Evolutionary conservation across 2,797 vertebrate species (phyloP).

Genomic region (Anguilla pacifica): DNA sequence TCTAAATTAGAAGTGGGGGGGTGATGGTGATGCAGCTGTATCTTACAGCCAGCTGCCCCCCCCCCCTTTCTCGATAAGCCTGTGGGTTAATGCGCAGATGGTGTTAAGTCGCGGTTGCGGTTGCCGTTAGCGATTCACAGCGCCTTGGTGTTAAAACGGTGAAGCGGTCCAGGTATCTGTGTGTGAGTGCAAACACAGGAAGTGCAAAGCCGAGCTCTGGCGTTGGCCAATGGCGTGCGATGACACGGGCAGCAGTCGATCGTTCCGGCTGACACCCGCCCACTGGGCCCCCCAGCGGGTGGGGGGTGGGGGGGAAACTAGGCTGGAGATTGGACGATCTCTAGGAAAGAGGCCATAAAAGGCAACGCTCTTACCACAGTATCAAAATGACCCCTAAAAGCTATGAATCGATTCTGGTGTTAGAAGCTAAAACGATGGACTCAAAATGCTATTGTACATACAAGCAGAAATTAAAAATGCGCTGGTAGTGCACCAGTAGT

Average conservation of each 20-base stretch:
- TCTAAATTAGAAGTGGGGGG: background rate
- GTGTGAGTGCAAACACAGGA: background rate
- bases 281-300: background rate
- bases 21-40: background rate
- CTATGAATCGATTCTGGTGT: background rate
- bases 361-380: background rate
- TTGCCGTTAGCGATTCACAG: background rate
- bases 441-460: background rate
- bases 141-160: conserved; percentile 1
- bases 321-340: conserved; percentile 36
- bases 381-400: background rate
- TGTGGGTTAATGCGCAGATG: conserved; percentile 10
- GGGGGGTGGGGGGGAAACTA: conserved; percentile 17
- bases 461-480: background rate
- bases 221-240: background rate
- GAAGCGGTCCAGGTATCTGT: background rate
- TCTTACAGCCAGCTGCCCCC: background rate
- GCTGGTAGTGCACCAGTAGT: background rate
- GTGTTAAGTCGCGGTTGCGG: background rate
- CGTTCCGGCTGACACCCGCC: background rate
- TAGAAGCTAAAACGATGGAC: background rate
- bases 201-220: conserved; percentile 21
- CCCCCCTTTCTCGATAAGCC: background rate
- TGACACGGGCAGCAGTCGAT: background rate
- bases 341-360: background rate